These are phyloP conservation scores for Tuberolachnus salignus DNA, from an alignment of 2,888 invertebrate species.

Conservation along the genomic window DNA sequence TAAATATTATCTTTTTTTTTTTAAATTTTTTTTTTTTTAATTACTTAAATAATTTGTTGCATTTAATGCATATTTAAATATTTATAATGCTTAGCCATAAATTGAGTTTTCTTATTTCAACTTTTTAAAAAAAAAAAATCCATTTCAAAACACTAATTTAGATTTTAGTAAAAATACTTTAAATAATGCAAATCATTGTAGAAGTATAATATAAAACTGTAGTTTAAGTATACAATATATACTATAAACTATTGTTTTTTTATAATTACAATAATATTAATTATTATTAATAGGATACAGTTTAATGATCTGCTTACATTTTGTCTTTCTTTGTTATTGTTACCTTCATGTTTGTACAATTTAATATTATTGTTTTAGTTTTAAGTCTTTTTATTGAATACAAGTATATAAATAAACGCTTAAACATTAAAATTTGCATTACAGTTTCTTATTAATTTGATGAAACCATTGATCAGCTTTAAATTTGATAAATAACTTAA, in stretches of 20 bases:
- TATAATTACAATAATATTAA: slow-evolving; percentile 27
- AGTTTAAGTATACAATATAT: neutral
- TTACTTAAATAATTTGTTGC: slow-evolving; percentile 31
- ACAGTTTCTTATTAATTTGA: neutral
- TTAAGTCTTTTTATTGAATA: slow-evolving; percentile 24
- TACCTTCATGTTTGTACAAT: slow-evolving; percentile 4
- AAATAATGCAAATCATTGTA: neutral
- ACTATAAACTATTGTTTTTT: neutral
- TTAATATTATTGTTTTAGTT: slow-evolving; percentile 21
- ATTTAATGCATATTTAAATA: slow-evolving; percentile 22
- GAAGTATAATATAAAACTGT: slow-evolving; percentile 10
- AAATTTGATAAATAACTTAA: neutral
- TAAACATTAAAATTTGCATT: slow-evolving; percentile 20
- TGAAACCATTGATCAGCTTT: neutral
- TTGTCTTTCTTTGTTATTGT: neutral
- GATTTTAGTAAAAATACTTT: slow-evolving; percentile 23
- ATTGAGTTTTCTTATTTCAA: neutral
- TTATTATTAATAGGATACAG: slow-evolving; percentile 22
- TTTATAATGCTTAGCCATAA: slow-evolving; percentile 3
- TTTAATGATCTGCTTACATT: neutral
- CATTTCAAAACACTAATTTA: slow-evolving; percentile 22
- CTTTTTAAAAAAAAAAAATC: neutral
- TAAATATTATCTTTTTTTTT: slow-evolving; percentile 34
- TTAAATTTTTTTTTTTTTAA: slow-evolving; percentile 24
- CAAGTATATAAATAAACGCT: slow-evolving; percentile 29